Evolutionary conservation across 2,113 vertebrate species (phyloP).

Genomic region (Nerophis ophidion): DNA sequence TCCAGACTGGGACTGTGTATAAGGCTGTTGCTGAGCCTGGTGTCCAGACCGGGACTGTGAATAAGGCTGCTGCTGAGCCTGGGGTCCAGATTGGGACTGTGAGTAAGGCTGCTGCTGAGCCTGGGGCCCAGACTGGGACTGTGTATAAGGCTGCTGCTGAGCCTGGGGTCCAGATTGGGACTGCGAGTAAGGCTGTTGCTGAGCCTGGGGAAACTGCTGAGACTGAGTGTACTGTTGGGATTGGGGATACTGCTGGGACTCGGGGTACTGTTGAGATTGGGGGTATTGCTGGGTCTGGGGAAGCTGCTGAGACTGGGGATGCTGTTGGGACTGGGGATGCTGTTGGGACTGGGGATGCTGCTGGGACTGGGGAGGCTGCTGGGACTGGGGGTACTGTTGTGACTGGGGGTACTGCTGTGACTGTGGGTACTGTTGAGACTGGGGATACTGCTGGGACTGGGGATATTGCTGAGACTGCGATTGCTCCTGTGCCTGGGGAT

Average conservation of each 20-base stretch:
- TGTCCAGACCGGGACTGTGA: too few relatives aligned
- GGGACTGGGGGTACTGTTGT: conserved; percentile 11
- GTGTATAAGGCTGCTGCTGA: conserved; percentile 9
- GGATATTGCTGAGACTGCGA: conserved; percentile 11
- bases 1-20: conserved; percentile 1
- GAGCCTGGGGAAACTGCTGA: conserved; percentile 19
- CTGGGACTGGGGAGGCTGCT: conserved; percentile 42
- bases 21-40: conserved; percentile 1
- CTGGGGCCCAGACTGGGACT: conserved; percentile 19
- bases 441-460: conserved; percentile 16
- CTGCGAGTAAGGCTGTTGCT: conserved; percentile 15
- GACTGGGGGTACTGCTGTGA: conserved; percentile 35
- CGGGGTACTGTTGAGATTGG: not conserved
- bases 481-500: conserved; percentile 26
- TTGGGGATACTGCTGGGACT: not conserved
- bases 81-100: not conserved
- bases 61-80: not conserved
- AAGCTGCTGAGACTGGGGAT: not conserved
- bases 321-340: not conserved
- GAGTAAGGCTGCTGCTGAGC: not conserved
- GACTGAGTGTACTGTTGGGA: conserved; percentile 15
- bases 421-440: conserved; percentile 37
- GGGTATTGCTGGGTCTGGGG: not conserved
- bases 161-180: conserved; percentile 17
- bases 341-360: conserved; percentile 41